These are phyloP conservation scores for Laticauda laticaudata DNA, from an alignment of 2,113 vertebrate genomes.

Conservation along the genomic window DNA sequence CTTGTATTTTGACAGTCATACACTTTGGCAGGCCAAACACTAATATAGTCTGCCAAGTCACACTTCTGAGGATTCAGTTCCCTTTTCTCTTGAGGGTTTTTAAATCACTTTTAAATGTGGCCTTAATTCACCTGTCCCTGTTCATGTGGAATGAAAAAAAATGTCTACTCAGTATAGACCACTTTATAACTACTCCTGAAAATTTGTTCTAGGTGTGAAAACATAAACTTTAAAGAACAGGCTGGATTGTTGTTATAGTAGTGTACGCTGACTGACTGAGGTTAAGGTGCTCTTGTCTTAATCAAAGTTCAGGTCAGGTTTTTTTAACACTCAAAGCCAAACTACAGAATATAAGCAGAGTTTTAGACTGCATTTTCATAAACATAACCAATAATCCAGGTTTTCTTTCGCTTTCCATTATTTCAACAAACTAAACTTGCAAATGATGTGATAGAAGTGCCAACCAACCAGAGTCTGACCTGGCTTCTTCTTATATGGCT, in stretches of 20 bases:
- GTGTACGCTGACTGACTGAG: background rate
- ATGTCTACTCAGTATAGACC: background rate
- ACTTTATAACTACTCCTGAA: background rate
- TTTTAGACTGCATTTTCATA: slow-evolving; percentile 60
- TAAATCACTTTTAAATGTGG: slow-evolving; percentile 24
- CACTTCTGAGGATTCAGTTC: slow-evolving; percentile 34
- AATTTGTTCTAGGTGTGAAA: background rate
- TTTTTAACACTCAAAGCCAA: background rate
- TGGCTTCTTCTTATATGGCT: background rate
- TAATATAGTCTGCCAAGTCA: slow-evolving; percentile 22
- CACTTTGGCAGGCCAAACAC: slow-evolving; percentile 44
- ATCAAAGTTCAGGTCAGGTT: background rate
- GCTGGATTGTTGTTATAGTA: background rate
- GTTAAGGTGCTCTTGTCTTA: background rate
- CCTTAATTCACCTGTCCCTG: background rate
- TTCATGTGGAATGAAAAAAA: background rate
- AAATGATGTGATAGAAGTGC: background rate
- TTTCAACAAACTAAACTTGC: background rate
- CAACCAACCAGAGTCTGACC: slow-evolving; percentile 17
- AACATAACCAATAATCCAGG: slow-evolving; percentile 43
- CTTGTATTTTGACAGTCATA: slow-evolving; percentile 45
- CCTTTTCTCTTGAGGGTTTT: slow-evolving; percentile 41
- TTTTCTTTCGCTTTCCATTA: slow-evolving; percentile 11
- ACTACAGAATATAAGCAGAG: background rate
- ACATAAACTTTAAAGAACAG: background rate